These are phyloP conservation scores for Propithecus deckenii DNA, from an alignment of 2,797 vertebrate genomes.

Conservation along the genomic window DNA sequence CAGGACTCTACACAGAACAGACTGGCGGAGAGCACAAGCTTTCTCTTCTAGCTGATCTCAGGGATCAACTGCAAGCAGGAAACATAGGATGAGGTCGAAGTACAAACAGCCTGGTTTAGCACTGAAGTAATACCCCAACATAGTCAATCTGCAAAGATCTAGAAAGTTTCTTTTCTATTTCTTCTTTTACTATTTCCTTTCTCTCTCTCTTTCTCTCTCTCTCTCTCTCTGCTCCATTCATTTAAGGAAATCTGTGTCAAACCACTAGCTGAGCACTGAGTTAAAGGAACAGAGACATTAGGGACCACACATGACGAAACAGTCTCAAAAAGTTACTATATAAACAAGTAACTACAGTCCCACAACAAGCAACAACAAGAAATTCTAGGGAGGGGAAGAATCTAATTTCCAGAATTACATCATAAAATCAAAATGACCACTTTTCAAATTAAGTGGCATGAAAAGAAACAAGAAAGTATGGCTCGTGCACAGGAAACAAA, in stretches of 20 bases:
- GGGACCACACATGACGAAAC: not conserved
- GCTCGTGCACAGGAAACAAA: too few relatives aligned
- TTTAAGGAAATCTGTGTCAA: not conserved
- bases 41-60: not conserved
- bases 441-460: not conserved
- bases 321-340: not conserved
- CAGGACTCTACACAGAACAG: not conserved
- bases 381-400: not conserved
- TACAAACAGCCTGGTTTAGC: not conserved
- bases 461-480: not conserved
- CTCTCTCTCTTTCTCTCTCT: not conserved
- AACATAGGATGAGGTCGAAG: not conserved
- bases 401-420: not conserved
- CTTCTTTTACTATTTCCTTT: not conserved
- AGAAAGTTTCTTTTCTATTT: not conserved
- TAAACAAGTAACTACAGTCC: not conserved
- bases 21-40: not conserved
- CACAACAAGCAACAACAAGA: not conserved
- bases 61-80: too few relatives aligned
- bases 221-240: not conserved
- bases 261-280: not conserved
- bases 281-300: not conserved
- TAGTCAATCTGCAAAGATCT: not conserved
- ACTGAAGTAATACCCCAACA: not conserved
- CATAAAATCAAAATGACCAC: not conserved